phyloP scores from a whole-genome alignment of 2,888 invertebrate species.

The Notodonta ziczac region DNA sequence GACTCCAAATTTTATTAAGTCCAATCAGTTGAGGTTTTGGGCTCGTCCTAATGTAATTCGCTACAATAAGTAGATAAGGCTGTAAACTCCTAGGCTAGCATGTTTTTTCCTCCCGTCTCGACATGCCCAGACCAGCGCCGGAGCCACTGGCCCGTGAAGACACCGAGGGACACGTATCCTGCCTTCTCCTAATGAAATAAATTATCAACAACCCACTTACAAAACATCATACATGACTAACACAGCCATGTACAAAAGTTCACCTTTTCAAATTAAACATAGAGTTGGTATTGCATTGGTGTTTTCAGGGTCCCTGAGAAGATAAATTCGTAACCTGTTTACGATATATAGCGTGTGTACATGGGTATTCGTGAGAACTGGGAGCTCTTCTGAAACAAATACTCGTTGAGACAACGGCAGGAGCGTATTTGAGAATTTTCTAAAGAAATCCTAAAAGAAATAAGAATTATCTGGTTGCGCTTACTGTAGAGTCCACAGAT shows the following conservation, averaged over 20 bases:
- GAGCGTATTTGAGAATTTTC: slow-evolving; percentile 31
- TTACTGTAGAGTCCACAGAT: no score
- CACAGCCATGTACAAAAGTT: slow-evolving; percentile 18
- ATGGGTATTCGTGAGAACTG: slow-evolving; percentile 61
- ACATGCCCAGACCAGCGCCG: slow-evolving; percentile 63
- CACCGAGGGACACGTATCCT: slow-evolving; percentile 81
- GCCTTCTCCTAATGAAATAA: slow-evolving; percentile 83
- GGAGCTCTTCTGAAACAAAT: slow-evolving; percentile 40
- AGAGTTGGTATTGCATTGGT: slow-evolving; percentile 30
- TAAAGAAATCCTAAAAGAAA: neutral
- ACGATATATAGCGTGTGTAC: slow-evolving; percentile 48
- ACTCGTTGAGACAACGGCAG: slow-evolving; percentile 25
- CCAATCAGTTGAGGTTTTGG: no score
- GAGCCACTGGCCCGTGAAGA: slow-evolving; percentile 77
- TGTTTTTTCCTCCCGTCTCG: slow-evolving; percentile 76
- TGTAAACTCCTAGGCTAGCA: slow-evolving; percentile 35
- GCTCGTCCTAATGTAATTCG: no score
- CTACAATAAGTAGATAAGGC: neutral
- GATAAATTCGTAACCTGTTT: slow-evolving; percentile 73
- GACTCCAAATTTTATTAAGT: no score
- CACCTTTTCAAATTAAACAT: neutral
- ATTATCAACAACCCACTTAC: slow-evolving; percentile 52
- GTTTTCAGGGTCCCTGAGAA: slow-evolving; percentile 43
- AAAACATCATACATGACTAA: slow-evolving; percentile 42
- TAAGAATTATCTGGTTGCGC: no score